Base-by-base conservation (phyloP, 2,888 invertebrate genomes). In the Stratiomys singularior region DNA sequence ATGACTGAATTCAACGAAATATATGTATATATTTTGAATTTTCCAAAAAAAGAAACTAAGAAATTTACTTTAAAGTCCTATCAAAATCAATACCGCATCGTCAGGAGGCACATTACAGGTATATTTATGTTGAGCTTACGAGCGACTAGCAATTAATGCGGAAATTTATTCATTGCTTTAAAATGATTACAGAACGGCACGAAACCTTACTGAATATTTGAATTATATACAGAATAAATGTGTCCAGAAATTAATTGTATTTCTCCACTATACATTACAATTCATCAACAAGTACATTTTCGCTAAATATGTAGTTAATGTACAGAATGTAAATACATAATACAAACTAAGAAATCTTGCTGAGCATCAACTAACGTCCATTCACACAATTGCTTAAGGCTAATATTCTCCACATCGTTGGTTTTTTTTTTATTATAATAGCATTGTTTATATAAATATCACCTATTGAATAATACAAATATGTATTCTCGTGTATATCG, bases 401-500 rank as follows among this genome's bases (percentile, higher is more conserved):
- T 69, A 69, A 69, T 13, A 69, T 47, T 46, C 47, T 44, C 18
- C 27, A 47, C 25, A 46, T 69, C 69, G 23, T 30, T 69, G 46
- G 23, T 56, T 28, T 1, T 52, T 25, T 56, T 28, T 1, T 28
- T 47, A 47, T 60, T 72, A 69, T 47, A 13, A 52, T 52, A 52
- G 9, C 25, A 30, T 27, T 23, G n/a, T 72, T 56, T 52, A 30
- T 72, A 72, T 72, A 72, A 72, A 72, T 72, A 72, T 69, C 69
- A 69, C 69, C 69, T 69, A 69, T 69, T n/a, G 69, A 66, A 69
- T 69, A 69, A 69, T 47, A 69, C 69, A 69, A 69, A 66, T 30
- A 66, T 66, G 66, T 66, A 66, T 66, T 66, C 37, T 66, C 52
- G 66, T 66, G 37, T 66, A 66, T 66, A 66, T 27, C 66, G 66